Evolutionary conservation across 2,113 vertebrate species (phyloP).

Genomic region (Labeo catla): DNA sequence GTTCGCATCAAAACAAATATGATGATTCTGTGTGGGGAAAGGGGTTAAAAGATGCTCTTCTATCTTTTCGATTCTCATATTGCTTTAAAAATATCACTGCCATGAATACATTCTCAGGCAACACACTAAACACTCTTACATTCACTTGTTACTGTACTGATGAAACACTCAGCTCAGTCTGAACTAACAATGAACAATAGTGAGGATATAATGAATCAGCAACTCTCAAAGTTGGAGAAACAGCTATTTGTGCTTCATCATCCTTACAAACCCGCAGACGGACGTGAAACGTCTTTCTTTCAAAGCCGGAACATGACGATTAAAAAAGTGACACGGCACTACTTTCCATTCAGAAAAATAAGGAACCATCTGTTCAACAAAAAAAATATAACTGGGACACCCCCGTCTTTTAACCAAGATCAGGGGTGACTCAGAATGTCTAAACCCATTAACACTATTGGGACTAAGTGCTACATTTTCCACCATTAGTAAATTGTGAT

Average conservation of each 20-base stretch:
- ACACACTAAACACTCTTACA: slow-evolving; percentile 48
- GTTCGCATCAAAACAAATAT: slow-evolving; percentile 76
- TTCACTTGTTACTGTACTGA: slow-evolving; percentile 32
- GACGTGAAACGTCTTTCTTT: background rate
- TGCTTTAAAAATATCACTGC: slow-evolving; percentile 83
- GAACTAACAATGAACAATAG: slow-evolving; percentile 15
- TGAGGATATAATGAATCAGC: background rate
- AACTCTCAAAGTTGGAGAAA: slow-evolving; percentile 7
- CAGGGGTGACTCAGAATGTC: background rate
- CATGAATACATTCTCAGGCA: slow-evolving; percentile 84
- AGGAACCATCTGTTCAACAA: background rate
- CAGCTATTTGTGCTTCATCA: slow-evolving; percentile 16
- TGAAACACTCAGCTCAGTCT: background rate
- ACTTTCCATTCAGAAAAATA: background rate
- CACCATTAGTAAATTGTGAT: background rate
- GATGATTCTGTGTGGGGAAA: slow-evolving; percentile 38
- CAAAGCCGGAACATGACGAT: background rate
- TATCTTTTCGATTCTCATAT: slow-evolving; percentile 84
- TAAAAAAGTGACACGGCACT: background rate
- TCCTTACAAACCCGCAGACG: background rate
- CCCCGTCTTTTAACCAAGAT: no score
- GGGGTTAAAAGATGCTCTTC: slow-evolving; percentile 44
- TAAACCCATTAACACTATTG: background rate
- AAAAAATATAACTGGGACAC: background rate
- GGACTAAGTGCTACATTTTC: slow-evolving; percentile 42